Evolutionary conservation across 2,113 vertebrate genomes (phyloP).

Genomic region (Cryptotis parvus): DNA sequence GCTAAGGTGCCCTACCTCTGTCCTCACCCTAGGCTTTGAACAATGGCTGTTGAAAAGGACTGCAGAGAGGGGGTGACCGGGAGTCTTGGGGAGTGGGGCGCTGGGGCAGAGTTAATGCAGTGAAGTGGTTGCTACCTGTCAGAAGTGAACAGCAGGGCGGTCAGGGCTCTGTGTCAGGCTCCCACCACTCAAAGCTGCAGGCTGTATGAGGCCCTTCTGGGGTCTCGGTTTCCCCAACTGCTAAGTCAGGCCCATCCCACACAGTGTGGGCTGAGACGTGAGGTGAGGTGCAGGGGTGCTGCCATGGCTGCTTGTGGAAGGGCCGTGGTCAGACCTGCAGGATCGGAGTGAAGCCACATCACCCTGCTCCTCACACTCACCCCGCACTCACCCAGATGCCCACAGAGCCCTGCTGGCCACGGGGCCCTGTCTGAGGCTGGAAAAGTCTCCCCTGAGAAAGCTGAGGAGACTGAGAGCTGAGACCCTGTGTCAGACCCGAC

Average conservation of each 20-base stretch:
- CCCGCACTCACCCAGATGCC: rapidly evolving
- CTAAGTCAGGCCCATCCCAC: not conserved
- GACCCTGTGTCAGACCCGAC: not conserved
- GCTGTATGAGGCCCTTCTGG: not conserved
- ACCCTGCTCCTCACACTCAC: rapidly evolving
- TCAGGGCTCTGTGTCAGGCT: not conserved
- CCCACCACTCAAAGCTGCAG: not conserved
- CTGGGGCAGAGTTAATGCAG: not conserved
- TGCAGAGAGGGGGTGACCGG: not conserved
- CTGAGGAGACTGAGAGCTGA: not conserved
- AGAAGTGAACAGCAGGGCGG: not conserved
- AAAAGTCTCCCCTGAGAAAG: not conserved
- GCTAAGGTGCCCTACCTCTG: not conserved
- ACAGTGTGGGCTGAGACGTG: rapidly evolving
- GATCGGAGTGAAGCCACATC: rapidly evolving
- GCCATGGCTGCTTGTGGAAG: not conserved
- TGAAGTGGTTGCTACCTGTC: not conserved
- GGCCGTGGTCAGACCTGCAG: rapidly evolving
- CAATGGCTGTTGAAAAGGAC: not conserved
- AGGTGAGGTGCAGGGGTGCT: not conserved
- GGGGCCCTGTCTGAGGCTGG: not conserved
- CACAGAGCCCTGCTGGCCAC: not conserved
- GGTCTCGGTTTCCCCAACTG: not conserved
- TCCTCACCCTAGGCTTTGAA: not conserved
- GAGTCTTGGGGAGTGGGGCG: not conserved